Conservation (phyloP, 2,888 invertebrate species). For the Sphaeridia pumilis region DNA sequence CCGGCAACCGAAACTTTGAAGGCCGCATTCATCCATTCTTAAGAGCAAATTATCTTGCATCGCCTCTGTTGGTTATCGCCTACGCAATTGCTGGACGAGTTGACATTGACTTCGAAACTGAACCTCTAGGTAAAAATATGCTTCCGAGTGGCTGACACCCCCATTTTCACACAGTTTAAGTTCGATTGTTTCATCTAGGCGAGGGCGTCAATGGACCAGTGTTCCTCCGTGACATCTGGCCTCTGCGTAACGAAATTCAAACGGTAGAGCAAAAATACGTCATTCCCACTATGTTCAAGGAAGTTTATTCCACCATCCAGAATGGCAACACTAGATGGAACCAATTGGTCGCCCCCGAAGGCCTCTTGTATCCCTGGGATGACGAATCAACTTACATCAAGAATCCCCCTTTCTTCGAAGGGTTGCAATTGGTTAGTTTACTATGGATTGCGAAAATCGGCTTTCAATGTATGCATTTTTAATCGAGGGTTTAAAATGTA, state of each 20-base stretch:
- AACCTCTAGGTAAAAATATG: slow-evolving; percentile 58
- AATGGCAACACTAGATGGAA: slow-evolving; percentile 79
- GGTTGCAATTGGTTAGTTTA: slow-evolving; percentile 53
- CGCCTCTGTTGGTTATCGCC: slow-evolving; percentile 92
- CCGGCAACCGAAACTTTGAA: slow-evolving; percentile 97
- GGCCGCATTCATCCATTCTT: slow-evolving; percentile 96
- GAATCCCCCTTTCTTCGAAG: slow-evolving; percentile 87
- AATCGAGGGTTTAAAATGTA: background rate
- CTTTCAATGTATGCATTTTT: background rate
- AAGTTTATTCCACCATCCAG: slow-evolving; percentile 77
- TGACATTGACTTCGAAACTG: slow-evolving; percentile 82
- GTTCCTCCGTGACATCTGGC: slow-evolving; percentile 93
- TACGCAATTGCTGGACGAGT: slow-evolving; percentile 94
- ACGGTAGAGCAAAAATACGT: slow-evolving; percentile 75
- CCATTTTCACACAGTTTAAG: too few species aligned
- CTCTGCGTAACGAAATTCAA: slow-evolving; percentile 78
- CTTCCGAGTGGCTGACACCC: background rate
- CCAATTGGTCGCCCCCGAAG: slow-evolving; percentile 60
- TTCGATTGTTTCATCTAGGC: slow-evolving; percentile 43
- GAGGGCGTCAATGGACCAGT: slow-evolving; percentile 58
- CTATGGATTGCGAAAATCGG: background rate
- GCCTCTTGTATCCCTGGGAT: slow-evolving; percentile 86
- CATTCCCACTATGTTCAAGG: slow-evolving; percentile 92
- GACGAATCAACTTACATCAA: slow-evolving; percentile 85
- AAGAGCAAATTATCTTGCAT: slow-evolving; percentile 92